Evolutionary conservation across 2,888 invertebrate species (phyloP).

Genomic region (Caenorhabditis wallacei): DNA sequence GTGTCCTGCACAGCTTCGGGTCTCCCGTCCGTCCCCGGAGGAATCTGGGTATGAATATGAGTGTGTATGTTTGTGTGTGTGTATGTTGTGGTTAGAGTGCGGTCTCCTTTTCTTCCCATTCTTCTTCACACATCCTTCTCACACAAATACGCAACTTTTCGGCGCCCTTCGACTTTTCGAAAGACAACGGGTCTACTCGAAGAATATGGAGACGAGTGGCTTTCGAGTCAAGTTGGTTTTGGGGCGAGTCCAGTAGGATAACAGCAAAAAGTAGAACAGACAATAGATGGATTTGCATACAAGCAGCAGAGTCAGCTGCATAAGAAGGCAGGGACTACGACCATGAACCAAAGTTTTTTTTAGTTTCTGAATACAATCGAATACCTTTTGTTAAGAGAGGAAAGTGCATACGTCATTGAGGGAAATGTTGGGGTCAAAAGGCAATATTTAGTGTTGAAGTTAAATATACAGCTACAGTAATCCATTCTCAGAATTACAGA

Average conservation of each 20-base stretch:
- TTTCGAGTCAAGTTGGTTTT: conserved; percentile 13
- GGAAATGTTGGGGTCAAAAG: too few species aligned
- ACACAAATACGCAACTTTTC: conserved; percentile 62
- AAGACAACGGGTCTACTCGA: conserved; percentile 46
- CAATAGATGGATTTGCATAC: conserved; percentile 55
- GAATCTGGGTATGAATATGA: conserved; percentile 64
- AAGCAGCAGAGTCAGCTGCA: conserved; percentile 12
- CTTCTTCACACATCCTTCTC: conserved; percentile 58
- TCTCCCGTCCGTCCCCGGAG: conserved; percentile 52
- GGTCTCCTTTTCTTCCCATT: conserved; percentile 39
- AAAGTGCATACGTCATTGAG: too few species aligned
- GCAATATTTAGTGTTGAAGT: too few species aligned
- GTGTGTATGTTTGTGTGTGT: conserved; percentile 40
- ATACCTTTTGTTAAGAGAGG: neutral
- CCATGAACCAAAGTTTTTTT: conserved; percentile 34
- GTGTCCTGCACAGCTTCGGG: conserved; percentile 30
- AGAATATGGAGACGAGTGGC: conserved; percentile 32
- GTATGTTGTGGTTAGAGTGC: conserved; percentile 41
- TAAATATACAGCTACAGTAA: too few species aligned
- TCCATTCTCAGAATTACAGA: too few species aligned
- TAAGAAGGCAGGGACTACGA: conserved; percentile 7
- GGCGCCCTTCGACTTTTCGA: conserved; percentile 53
- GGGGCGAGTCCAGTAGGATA: conserved; percentile 31
- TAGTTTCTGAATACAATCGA: neutral
- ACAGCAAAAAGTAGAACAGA: conserved; percentile 48